Conservation (phyloP, 2,797 vertebrate genomes). For the Paratrypauchen microcephalus region DNA sequence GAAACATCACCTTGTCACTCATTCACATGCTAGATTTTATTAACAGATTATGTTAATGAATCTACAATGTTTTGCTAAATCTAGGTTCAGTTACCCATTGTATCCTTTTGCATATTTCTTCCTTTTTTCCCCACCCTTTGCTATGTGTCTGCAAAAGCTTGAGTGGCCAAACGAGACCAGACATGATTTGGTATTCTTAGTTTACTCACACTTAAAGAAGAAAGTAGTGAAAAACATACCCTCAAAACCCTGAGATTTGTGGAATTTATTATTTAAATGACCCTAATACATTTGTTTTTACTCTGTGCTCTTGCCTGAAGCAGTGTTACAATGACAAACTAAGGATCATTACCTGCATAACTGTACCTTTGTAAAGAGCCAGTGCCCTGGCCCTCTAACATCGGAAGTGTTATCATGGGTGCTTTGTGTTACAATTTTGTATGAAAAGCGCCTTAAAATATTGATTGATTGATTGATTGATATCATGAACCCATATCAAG, state of each 20-base stretch:
- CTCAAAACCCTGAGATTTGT: constrained; percentile 5
- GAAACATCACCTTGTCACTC: background rate
- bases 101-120: background rate
- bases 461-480: no score
- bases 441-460: no score
- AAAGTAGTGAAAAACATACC: background rate
- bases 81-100: constrained; percentile 6
- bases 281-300: background rate
- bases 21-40: background rate
- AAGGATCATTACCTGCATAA: constrained; percentile 8
- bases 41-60: constrained; percentile 37
- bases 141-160: constrained; percentile 9
- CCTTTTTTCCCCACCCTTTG: background rate
- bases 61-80: constrained; percentile 29
- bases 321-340: background rate
- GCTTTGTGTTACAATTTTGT: no score
- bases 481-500: constrained; percentile 7
- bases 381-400: background rate
- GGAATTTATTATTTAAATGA: background rate
- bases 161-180: constrained; percentile 27
- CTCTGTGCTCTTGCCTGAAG: background rate
- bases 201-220: background rate
- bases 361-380: background rate
- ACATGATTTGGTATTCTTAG: constrained; percentile 34
- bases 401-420: no score